A percentile compares a stretch with the other conserved stretches of the same genome.
phyloP scores from a whole-genome alignment of 2,888 invertebrate genomes.

The Yponomeuta sedellus region DNA sequence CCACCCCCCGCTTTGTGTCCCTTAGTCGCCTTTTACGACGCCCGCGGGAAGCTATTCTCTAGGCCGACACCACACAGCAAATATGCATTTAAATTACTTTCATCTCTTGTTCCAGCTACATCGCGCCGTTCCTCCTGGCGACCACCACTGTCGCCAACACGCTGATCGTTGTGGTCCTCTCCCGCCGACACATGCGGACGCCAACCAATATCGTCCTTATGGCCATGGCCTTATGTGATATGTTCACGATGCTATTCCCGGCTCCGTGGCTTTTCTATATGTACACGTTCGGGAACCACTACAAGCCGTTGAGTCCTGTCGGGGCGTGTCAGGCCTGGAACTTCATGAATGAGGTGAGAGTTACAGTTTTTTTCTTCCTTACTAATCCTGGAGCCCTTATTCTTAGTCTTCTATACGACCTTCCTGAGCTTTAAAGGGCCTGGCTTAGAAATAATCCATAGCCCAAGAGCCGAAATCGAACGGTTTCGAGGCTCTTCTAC shows the following conservation, averaged over 20 bases:
- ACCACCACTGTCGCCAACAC: constrained; percentile 94
- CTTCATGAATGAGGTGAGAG: constrained; percentile 85
- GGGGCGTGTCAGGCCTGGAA: constrained; percentile 87
- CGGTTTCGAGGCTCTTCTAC: constrained; percentile 93
- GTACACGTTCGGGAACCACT: constrained; percentile 92
- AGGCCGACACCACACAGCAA: too few species aligned
- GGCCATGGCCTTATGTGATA: constrained; percentile 97
- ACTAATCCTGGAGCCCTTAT: too few species aligned
- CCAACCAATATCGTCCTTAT: constrained; percentile 95
- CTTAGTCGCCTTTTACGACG: too few species aligned
- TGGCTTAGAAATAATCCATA: too few species aligned
- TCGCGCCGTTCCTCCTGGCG: constrained; percentile 89
- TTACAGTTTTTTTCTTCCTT: too few species aligned
- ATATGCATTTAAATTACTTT: too few species aligned
- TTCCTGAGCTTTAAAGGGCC: too few species aligned
- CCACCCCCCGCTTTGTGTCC: too few species aligned
- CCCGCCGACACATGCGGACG: constrained; percentile 92
- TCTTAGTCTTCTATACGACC: too few species aligned
- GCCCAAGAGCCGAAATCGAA: constrained; percentile 35
- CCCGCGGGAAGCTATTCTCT: too few species aligned
- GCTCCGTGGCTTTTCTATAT: constrained; percentile 94
- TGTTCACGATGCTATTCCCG: constrained; percentile 93
- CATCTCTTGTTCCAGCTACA: constrained; percentile 56
- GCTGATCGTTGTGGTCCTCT: constrained; percentile 91
- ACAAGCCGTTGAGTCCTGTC: constrained; percentile 85